Conservation (phyloP, 2,113 vertebrate species). For the Lophius piscatorius region DNA sequence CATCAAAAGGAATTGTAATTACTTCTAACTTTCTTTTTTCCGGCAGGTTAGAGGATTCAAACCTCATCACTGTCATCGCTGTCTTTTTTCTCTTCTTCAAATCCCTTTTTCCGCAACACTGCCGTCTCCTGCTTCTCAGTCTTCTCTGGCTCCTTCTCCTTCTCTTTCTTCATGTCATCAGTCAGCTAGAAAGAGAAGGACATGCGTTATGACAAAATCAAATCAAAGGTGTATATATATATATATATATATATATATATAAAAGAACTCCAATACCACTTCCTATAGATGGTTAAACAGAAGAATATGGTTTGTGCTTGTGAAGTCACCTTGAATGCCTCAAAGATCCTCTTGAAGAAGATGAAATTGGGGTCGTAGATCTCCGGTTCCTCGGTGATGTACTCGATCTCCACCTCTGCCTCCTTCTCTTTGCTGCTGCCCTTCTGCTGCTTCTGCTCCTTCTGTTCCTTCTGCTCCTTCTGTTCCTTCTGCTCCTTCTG, state of each 20-base stretch:
- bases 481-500: constrained; percentile 61
- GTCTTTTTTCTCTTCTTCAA: constrained; percentile 87
- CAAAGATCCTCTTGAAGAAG: constrained; percentile 94
- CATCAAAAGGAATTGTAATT: no score
- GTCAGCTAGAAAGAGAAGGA: constrained; percentile 78
- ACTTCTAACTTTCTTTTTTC: background rate
- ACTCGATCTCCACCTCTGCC: constrained; percentile 89
- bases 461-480: constrained; percentile 9
- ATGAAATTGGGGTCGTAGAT: constrained; percentile 92
- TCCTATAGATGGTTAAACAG: no score
- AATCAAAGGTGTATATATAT: no score
- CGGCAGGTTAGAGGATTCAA: constrained; percentile 27
- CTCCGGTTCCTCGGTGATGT: constrained; percentile 89
- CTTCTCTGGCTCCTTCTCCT: constrained; percentile 92
- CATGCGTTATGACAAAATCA: background rate
- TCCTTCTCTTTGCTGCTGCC: constrained; percentile 73
- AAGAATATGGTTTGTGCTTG: no score
- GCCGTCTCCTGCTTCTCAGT: constrained; percentile 82
- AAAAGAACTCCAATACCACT: no score
- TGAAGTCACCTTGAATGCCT: constrained; percentile 88
- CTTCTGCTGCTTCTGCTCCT: constrained; percentile 36
- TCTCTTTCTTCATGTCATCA: constrained; percentile 92
- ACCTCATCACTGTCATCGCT: constrained; percentile 88
- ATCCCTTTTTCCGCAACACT: constrained; percentile 86
- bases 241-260: no score